These are phyloP conservation scores for Chaetura pelagica DNA, from an alignment of 2,113 vertebrate genomes.

Conservation along the genomic window DNA sequence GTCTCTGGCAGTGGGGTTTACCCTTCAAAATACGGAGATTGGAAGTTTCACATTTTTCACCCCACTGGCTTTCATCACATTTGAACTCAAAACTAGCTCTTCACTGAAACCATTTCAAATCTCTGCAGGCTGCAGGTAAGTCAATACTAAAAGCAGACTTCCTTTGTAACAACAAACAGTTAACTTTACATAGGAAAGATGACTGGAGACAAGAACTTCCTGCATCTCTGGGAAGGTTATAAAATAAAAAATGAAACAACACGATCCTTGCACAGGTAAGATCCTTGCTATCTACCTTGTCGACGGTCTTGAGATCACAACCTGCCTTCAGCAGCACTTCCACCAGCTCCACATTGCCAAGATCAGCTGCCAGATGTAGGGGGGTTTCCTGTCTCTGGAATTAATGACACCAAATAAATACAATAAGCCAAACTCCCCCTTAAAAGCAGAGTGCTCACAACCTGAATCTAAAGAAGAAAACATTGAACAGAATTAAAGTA, in stretches of 20 bases:
- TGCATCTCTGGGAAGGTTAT: background rate
- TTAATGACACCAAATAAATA: conserved; percentile 9
- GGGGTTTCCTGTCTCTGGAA: conserved; percentile 86
- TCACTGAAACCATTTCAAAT: background rate
- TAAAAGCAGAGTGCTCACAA: background rate
- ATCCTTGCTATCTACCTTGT: conserved; percentile 80
- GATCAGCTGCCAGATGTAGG: conserved; percentile 87
- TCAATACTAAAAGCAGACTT: background rate
- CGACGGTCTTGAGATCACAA: conserved; percentile 77
- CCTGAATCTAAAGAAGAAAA: background rate
- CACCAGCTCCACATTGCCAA: conserved; percentile 85
- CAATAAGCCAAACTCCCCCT: background rate
- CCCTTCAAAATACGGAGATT: background rate
- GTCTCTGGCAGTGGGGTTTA: background rate
- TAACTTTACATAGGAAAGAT: background rate
- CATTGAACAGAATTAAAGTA: background rate
- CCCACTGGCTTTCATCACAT: background rate
- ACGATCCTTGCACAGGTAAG: background rate
- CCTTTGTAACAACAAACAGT: background rate
- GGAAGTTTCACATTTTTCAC: background rate
- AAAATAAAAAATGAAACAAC: background rate
- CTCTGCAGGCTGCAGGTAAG: background rate
- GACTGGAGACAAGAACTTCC: background rate
- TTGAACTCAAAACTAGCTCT: background rate
- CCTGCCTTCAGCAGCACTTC: conserved; percentile 85